Evolutionary conservation across 2,113 vertebrate genomes (phyloP), one percentile per base, ranked within the genome.

Genomic region (Dinomys branickii): DNA sequence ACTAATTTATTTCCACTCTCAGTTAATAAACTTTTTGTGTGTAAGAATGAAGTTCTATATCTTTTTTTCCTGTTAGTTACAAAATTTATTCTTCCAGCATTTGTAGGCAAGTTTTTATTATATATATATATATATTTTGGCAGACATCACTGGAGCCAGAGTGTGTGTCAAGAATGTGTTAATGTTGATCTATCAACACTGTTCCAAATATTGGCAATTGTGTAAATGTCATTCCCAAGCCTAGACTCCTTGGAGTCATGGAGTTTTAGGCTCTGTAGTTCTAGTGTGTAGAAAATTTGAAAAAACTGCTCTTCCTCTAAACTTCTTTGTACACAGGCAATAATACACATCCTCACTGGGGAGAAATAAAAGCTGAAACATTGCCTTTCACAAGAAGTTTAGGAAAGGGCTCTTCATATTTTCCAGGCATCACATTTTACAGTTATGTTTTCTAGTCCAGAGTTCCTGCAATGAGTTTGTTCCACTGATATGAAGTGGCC

Each of bases 351-450:
- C 11, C n/a, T 17, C 75, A 12, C 73, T 26, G 35, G 83, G 86
- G 90, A 93, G 80, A 91, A 67, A 58, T 47, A n/a, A 87, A 93
- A 44, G 26, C 44, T 1, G 67, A 78, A 89, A 84, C 13, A 5
- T 12, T 61, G 35, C 17, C 81, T 92, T 88, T 58, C 71, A 20
- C 28, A 17, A 19, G 67, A 83, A 67, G 26, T 38, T 78, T 54
- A 14, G 96, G 96, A 94, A 91, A 56, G 7, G 35, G 24, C 10
- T 54, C 24, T 61, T 35, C 8, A 24, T 9, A 83, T 77, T 78
- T 85, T 71, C 54, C 44, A 17, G 75, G 22, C 77, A 84, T 56
- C 61, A 59, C 35, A 61, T 56, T 44, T 85, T 50, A 8, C 3
- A n/a, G 33, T 16, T 13, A 12, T 30, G 22, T 71, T 84, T 54